Conservation (phyloP, 1,140 invertebrate genomes). For the Drosophila guanche region DNA sequence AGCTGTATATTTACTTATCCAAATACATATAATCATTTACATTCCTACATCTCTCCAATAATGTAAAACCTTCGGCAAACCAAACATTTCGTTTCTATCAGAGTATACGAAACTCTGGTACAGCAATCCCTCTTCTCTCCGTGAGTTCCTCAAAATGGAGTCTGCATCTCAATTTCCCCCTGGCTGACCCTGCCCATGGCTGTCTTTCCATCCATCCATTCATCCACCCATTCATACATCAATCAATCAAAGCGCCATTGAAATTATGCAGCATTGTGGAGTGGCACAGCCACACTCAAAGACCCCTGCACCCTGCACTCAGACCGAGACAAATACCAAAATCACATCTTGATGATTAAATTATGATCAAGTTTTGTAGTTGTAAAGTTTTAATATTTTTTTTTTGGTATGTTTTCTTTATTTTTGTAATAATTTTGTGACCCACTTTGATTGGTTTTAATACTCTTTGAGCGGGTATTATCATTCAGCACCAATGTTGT, state of each 20-base stretch:
- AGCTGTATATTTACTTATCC: too few relatives aligned
- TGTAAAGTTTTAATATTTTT: slow-evolving; percentile 30
- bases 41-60: too few relatives aligned
- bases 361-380: slow-evolving; percentile 56
- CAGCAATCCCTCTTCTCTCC: too few relatives aligned
- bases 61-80: too few relatives aligned
- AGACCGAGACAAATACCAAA: slow-evolving; percentile 3
- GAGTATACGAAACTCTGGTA: too few relatives aligned
- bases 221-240: slow-evolving; percentile 22
- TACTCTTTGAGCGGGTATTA: slow-evolving; percentile 2
- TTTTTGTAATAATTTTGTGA: slow-evolving; percentile 64
- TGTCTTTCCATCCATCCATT: slow-evolving; percentile 21
- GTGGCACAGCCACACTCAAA: slow-evolving; percentile 24
- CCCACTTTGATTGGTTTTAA: slow-evolving; percentile 51
- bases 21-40: too few relatives aligned
- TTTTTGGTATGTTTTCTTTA: slow-evolving; percentile 20
- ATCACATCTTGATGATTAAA: slow-evolving; percentile 58
- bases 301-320: not conserved
- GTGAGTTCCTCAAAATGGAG: not conserved
- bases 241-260: slow-evolving; percentile 64
- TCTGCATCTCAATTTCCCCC: slow-evolving; percentile 3
- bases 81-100: too few relatives aligned
- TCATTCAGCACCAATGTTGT: not conserved
- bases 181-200: slow-evolving; percentile 9
- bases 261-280: slow-evolving; percentile 48